Conservation (phyloP, 2,113 vertebrate species). For the Peromyscus maniculatus region DNA sequence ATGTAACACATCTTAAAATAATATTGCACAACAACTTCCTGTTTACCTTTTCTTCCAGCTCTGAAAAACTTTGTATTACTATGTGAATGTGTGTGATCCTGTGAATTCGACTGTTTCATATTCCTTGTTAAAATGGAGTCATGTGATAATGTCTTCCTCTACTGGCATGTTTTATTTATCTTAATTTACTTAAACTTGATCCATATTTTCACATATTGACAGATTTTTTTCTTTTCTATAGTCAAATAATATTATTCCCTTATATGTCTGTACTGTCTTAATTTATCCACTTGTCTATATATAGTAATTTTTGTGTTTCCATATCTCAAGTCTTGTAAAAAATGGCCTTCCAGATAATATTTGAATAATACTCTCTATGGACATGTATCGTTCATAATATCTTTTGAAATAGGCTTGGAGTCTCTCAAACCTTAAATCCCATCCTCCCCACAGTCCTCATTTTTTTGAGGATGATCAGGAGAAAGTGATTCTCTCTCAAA, state of each 20-base stretch:
- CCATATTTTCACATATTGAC: neutral
- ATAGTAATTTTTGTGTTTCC: neutral
- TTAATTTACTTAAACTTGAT: neutral
- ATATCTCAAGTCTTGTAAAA: neutral
- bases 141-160: neutral
- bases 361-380: neutral
- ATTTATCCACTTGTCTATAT: neutral
- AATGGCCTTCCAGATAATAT: neutral
- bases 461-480: neutral
- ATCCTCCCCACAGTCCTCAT: neutral
- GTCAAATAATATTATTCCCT: neutral
- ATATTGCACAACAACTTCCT: too few species aligned
- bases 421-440: neutral
- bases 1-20: too few species aligned
- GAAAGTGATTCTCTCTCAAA: neutral
- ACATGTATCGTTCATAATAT: neutral
- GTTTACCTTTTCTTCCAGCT: rapidly evolving
- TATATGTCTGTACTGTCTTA: neutral
- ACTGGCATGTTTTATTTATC: neutral
- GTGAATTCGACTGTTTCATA: neutral
- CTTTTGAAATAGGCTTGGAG: neutral
- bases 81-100: neutral
- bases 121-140: neutral
- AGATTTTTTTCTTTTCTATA: neutral
- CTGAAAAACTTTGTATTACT: neutral